Percentiles rank a stretch among this genome's conserved stretches.
Conservation (phyloP, 2,888 invertebrate species). For the Parnassius orleans region DNA sequence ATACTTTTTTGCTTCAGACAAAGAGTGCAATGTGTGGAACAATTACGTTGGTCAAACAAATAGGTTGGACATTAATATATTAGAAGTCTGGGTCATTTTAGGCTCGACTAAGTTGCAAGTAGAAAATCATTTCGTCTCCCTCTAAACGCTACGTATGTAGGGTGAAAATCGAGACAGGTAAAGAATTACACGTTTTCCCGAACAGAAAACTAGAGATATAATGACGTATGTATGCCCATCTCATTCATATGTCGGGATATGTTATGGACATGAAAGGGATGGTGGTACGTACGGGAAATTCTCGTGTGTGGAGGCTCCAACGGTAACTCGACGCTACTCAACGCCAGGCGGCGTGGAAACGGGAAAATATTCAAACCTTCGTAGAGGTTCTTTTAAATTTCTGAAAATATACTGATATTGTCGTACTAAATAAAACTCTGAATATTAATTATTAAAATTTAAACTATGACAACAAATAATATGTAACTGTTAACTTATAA, state of each 20-base stretch:
- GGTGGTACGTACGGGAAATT: conserved; percentile 47
- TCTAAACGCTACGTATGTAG: conserved; percentile 51
- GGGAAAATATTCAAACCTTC: conserved; percentile 24
- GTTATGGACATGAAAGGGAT: conserved; percentile 70
- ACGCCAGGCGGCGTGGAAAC: conserved; percentile 68
- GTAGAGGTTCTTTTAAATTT: conserved; percentile 3
- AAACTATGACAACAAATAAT: no score
- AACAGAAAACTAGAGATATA: conserved; percentile 60
- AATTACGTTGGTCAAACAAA: conserved; percentile 55
- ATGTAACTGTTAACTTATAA: no score
- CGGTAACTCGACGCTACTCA: conserved; percentile 57
- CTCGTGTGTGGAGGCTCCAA: conserved; percentile 47
- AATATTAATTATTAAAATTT: no score
- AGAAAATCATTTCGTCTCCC: conserved; percentile 53
- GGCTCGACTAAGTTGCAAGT: conserved; percentile 56
- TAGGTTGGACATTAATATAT: conserved; percentile 55
- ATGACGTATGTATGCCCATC: conserved; percentile 68
- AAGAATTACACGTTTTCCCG: conserved; percentile 72
- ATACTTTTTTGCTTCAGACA: conserved; percentile 1
- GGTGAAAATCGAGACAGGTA: conserved; percentile 69
- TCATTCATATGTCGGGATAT: conserved; percentile 71
- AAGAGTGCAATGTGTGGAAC: conserved; percentile 2
- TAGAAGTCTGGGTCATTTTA: conserved; percentile 63
- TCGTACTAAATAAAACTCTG: no score
- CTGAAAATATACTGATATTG: neutral